phyloP scores from a whole-genome alignment of 2,797 vertebrate species.

The Propithecus perrieri region DNA sequence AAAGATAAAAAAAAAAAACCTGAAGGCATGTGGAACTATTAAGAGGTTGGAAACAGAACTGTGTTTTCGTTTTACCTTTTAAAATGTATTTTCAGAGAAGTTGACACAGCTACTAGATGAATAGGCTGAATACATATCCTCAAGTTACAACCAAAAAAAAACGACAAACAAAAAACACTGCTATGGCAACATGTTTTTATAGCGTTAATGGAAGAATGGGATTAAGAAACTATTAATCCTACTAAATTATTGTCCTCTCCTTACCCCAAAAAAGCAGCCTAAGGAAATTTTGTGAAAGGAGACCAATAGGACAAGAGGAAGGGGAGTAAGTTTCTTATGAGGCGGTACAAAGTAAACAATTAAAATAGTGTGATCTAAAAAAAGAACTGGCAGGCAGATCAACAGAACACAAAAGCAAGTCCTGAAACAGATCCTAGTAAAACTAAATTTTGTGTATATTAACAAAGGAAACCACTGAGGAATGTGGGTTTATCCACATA shows the following conservation, averaged over 20 bases:
- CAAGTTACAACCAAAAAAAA: not conserved
- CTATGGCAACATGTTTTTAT: not conserved
- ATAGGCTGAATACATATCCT: not conserved
- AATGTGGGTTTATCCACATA: constrained; percentile 33
- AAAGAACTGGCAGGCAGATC: constrained; percentile 38
- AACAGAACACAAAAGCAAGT: not conserved
- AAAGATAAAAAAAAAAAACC: no score
- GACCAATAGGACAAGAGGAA: not conserved
- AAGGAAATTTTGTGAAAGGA: constrained; percentile 1
- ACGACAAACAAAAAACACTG: not conserved
- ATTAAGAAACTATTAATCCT: constrained; percentile 15
- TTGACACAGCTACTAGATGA: not conserved
- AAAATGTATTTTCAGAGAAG: constrained; percentile 24
- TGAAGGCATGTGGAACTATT: not conserved
- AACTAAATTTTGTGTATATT: constrained; percentile 6
- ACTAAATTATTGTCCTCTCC: not conserved
- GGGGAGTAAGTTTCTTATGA: not conserved
- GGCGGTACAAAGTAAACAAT: constrained; percentile 11
- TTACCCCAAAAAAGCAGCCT: not conserved
- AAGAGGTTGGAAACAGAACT: not conserved
- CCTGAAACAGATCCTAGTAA: constrained; percentile 38
- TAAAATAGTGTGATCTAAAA: not conserved
- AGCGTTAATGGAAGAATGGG: constrained; percentile 16
- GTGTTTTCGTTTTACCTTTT: not conserved
- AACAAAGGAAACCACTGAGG: constrained; percentile 44